Evolutionary conservation across 2,797 vertebrate genomes (phyloP).

Genomic region (Australoheros facetus): DNA sequence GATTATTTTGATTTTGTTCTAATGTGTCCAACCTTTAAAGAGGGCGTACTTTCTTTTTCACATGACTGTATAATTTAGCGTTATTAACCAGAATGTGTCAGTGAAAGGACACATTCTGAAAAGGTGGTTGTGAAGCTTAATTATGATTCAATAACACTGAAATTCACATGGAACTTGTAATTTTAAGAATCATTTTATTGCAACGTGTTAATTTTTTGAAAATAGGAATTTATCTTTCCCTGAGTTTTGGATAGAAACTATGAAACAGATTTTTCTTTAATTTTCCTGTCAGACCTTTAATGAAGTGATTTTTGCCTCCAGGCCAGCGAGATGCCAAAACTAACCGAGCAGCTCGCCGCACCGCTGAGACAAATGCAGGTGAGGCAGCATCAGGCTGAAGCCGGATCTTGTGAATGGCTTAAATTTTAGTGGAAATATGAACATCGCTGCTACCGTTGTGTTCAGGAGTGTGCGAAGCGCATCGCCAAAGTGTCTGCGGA

Average conservation of each 20-base stretch:
- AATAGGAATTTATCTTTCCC: too few relatives aligned
- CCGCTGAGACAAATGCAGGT: slow-evolving; percentile 99
- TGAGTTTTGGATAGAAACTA: too few relatives aligned
- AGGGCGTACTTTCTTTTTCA: too few relatives aligned
- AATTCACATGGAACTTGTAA: background rate
- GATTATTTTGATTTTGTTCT: too few relatives aligned
- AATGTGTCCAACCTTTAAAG: too few relatives aligned
- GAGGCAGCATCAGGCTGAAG: background rate
- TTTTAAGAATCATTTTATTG: background rate
- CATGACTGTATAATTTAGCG: too few relatives aligned
- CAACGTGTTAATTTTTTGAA: too few relatives aligned
- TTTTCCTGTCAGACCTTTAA: background rate
- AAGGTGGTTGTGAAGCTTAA: background rate
- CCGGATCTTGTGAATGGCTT: background rate
- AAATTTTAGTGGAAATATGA: background rate
- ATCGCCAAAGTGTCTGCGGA: slow-evolving; percentile 98
- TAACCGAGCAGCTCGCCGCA: slow-evolving; percentile 94
- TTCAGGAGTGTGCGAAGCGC: slow-evolving; percentile 95
- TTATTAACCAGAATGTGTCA: too few relatives aligned
- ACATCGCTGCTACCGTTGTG: background rate
- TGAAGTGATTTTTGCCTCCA: slow-evolving; percentile 54
- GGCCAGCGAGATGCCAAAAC: slow-evolving; percentile 97
- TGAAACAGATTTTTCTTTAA: background rate
- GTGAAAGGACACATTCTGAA: background rate
- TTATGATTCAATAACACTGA: background rate